Conservation (phyloP, 1,140 invertebrate species). For the Trissolcus basalis region DNA sequence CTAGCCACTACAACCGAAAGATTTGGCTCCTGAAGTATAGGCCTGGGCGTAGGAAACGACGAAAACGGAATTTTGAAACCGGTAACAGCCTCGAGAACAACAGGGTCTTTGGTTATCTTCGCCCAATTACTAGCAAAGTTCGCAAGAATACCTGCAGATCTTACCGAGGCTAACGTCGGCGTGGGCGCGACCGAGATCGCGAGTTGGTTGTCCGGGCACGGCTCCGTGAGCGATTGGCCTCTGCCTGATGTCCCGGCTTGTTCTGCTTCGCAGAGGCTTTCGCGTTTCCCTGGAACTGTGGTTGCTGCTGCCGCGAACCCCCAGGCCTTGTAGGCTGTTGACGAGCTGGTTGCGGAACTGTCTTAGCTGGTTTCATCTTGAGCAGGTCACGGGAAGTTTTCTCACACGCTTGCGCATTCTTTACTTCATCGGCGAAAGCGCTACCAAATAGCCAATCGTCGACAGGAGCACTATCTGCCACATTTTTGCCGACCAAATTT, state of each 20-base stretch:
- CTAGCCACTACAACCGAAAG: too few species aligned
- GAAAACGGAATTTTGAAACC: too few species aligned
- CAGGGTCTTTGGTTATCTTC: not conserved
- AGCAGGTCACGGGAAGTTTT: not conserved
- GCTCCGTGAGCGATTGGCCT: not conserved
- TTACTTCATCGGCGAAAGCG: constrained; percentile 17
- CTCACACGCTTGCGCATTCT: constrained; percentile 4
- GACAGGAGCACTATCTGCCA: constrained; percentile 21
- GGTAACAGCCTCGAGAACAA: not conserved
- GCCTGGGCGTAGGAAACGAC: too few species aligned
- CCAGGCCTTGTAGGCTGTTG: not conserved
- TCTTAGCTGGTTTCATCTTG: not conserved
- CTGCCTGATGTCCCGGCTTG: not conserved
- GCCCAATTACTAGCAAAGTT: not conserved
- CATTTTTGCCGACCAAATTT: constrained; percentile 30
- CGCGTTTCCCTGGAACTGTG: not conserved
- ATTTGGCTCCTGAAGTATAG: too few species aligned
- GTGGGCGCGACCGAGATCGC: constrained; percentile 1
- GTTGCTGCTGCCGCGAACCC: not conserved
- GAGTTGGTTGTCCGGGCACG: not conserved
- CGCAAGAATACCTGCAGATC: not conserved
- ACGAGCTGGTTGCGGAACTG: not conserved
- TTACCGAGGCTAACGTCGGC: constrained; percentile 3
- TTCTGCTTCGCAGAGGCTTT: not conserved
- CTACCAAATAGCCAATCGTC: constrained; percentile 34